Evolutionary conservation across 2,113 vertebrate genomes (phyloP).

Genomic region (Gobius niger): DNA sequence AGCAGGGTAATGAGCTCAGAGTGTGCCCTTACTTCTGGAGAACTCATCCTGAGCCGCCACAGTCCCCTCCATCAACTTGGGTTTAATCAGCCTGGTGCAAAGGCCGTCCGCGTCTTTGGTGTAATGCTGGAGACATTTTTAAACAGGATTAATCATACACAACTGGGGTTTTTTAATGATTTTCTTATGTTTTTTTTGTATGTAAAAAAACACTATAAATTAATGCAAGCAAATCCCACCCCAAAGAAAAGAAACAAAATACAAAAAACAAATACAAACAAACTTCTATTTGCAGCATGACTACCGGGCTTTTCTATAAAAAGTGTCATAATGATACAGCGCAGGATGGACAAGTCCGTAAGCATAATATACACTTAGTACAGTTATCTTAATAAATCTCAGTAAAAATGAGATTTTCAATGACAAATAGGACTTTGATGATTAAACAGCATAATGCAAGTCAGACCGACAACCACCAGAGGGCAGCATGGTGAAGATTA

Average conservation of each 20-base stretch:
- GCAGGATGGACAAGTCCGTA: too few species aligned
- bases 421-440: too few species aligned
- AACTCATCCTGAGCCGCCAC: conserved; percentile 97
- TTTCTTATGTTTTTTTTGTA: too few species aligned
- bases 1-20: conserved; percentile 39
- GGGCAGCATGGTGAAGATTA: conserved; percentile 41
- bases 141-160: not conserved
- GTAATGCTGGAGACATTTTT: conserved; percentile 83
- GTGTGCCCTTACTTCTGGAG: conserved; percentile 79
- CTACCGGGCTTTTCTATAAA: too few species aligned
- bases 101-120: conserved; percentile 83
- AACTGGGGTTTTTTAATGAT: too few species aligned
- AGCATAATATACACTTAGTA: too few species aligned
- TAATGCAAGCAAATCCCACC: too few species aligned
- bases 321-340: too few species aligned
- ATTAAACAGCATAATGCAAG: conserved; percentile 16
- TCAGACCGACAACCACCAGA: conserved; percentile 43
- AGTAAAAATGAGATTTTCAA: not conserved
- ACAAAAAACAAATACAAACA: not conserved
- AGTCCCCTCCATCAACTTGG: conserved; percentile 96
- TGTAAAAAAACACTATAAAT: too few species aligned
- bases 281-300: too few species aligned
- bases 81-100: conserved; percentile 83
- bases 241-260: too few species aligned
- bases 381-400: too few species aligned